A percentile compares a stretch with the other conserved stretches of the same genome.
Conservation (phyloP, 1,140 invertebrate genomes). For the Argopecten irradians region DNA sequence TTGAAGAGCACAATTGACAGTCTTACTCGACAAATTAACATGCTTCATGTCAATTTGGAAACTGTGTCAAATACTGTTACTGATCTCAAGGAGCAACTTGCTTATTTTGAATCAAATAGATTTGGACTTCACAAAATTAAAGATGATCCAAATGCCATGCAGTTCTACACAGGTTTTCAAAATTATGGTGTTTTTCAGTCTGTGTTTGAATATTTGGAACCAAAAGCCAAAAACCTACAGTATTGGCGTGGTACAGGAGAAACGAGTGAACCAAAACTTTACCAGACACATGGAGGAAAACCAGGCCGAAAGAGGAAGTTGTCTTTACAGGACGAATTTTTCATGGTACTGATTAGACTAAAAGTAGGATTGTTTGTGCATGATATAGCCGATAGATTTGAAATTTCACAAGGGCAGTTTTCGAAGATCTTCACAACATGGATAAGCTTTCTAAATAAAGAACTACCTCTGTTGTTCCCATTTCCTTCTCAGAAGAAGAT, state of each 20-base stretch:
- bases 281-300: background rate
- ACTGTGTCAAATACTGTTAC: background rate
- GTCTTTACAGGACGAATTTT: conserved; percentile 33
- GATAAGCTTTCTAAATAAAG: conserved; percentile 33
- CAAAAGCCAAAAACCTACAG: background rate
- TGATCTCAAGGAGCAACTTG: background rate
- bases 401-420: conserved; percentile 26
- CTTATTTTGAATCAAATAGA: background rate
- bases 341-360: conserved; percentile 23
- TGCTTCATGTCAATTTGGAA: background rate
- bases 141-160: conserved; percentile 34
- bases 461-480: conserved; percentile 35
- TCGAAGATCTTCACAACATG: conserved; percentile 41
- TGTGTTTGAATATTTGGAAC: conserved; percentile 27
- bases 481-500: conserved; percentile 27
- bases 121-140: conserved; percentile 34
- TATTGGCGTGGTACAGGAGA: conserved; percentile 33
- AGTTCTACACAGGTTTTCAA: background rate
- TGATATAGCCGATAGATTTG: conserved; percentile 38
- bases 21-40: conserved; percentile 24
- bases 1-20: background rate
- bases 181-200: background rate
- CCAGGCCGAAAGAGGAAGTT: conserved; percentile 27
- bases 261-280: background rate
- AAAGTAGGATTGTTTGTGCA: conserved; percentile 34